phyloP scores from a whole-genome alignment of 2,113 vertebrate species.

The Benitochromis conjunctus region DNA sequence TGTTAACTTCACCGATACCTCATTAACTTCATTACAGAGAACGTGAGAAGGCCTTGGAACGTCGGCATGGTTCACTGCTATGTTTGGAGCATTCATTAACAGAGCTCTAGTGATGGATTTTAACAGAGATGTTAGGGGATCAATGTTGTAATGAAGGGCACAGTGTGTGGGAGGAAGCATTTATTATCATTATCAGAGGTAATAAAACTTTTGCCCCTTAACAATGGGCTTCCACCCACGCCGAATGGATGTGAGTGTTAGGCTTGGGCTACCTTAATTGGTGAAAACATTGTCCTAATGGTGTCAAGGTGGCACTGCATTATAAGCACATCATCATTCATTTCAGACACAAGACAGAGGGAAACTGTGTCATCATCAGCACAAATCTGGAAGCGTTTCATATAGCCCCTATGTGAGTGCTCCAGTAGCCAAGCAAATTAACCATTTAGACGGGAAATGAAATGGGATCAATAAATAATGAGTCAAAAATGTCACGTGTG shows the following conservation, averaged over 20 bases:
- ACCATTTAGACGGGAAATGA: slow-evolving; percentile 56
- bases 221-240: slow-evolving; percentile 34
- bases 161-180: slow-evolving; percentile 42
- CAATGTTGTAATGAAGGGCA: slow-evolving; percentile 50
- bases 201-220: slow-evolving; percentile 53
- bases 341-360: slow-evolving; percentile 5
- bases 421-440: slow-evolving; percentile 18
- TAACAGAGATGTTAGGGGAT: slow-evolving; percentile 48
- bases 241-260: slow-evolving; percentile 13
- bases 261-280: slow-evolving; percentile 10
- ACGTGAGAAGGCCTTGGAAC: slow-evolving; percentile 38
- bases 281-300: slow-evolving; percentile 35
- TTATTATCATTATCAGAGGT: slow-evolving; percentile 58
- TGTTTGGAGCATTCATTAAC: slow-evolving; percentile 52
- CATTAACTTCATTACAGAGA: slow-evolving; percentile 47
- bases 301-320: slow-evolving; percentile 42
- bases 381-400: slow-evolving; percentile 8
- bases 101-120: slow-evolving; percentile 48
- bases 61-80: slow-evolving; percentile 30
- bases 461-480: slow-evolving; percentile 71
- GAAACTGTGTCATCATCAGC: neutral
- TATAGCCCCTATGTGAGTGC: neutral
- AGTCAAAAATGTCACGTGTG: slow-evolving; percentile 65
- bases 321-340: slow-evolving; percentile 22
- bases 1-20: slow-evolving; percentile 16